Conservation (phyloP, 2,888 invertebrate species). For the Teleogryllus oceanicus region DNA sequence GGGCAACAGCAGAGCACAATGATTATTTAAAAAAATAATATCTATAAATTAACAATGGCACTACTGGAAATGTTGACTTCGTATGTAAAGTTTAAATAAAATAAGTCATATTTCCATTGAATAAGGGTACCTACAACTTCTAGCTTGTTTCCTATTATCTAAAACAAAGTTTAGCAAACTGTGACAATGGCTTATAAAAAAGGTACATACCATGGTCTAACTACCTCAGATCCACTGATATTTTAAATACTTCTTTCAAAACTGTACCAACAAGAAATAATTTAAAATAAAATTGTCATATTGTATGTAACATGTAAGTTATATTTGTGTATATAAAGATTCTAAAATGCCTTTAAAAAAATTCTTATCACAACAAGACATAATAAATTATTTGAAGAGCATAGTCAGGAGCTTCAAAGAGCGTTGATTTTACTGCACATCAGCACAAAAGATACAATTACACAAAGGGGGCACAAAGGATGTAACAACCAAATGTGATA, state of each 20-base stretch:
- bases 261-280: slow-evolving; percentile 2
- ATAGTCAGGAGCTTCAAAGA: slow-evolving; percentile 22
- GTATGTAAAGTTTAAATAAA: slow-evolving; percentile 11
- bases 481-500: background rate
- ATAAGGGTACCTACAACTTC: slow-evolving; percentile 11
- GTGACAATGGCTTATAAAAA: slow-evolving; percentile 6
- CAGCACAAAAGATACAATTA: background rate
- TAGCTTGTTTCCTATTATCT: slow-evolving; percentile 18
- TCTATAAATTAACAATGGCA: slow-evolving; percentile 20
- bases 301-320: background rate
- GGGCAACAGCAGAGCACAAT: slow-evolving; percentile 22
- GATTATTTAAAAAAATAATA: slow-evolving; percentile 22
- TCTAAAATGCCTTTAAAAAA: background rate
- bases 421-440: slow-evolving; percentile 5
- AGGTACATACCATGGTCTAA: slow-evolving; percentile 18
- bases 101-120: slow-evolving; percentile 21
- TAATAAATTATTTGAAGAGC: background rate
- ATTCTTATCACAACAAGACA: slow-evolving; percentile 4
- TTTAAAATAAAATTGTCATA: slow-evolving; percentile 10
- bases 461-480: slow-evolving; percentile 4
- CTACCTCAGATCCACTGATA: slow-evolving; percentile 7
- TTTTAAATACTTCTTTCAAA: slow-evolving; percentile 7
- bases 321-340: slow-evolving; percentile 24
- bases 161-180: slow-evolving; percentile 11
- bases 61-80: slow-evolving; percentile 19